Base-by-base conservation (phyloP, 2,113 vertebrate species). In the Hippocampus zosterae region DNA sequence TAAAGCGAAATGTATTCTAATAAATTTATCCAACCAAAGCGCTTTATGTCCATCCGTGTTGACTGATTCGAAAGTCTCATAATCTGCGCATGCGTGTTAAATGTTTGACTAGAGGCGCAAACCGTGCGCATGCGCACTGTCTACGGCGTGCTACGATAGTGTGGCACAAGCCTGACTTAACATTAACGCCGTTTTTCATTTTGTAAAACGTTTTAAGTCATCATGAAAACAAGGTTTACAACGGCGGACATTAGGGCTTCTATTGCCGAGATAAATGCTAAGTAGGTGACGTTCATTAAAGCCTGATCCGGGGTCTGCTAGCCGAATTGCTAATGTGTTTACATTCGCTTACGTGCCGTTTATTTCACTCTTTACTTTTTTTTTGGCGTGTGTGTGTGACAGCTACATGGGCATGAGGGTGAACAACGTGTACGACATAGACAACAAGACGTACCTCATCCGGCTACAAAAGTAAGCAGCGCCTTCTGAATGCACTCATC, bases 401-500 rank as follows among this genome's bases (percentile, higher is more conserved):
- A 99, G 97, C 83, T 94, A 96, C 71, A 56, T 97, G 78, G 97
- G 97, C 52, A 98, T 99, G 96, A 92, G 97, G 85, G 97, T 99
- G 12, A 90, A 95, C 91, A 99, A 98, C 72, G 92, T 99, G 65
- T 99, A 99, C 46, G 97, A 99, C 88, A 96, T 99, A 90, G 97
- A 99, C 87, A 98, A 88, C 63, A 98, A 97, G 92, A 99, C 96
- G 0, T 99, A 98, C 33, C 95, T 99, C 71, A 98, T 99, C 77
- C 95, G 95, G 33, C 92, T 99, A 16, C 97, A 99, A 68, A 98
- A 96, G 97, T 99, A 94, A 57, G 73, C 12, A 40, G 12, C 33
- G 9, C 21, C 16, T 37, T 56, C 37, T 56, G 23, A 44, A 16
- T 46, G 5, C 63, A 42, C n/a, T 46, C 63, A 46, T 65, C 42